These are phyloP conservation scores for Mohoua ochrocephala DNA, from an alignment of 2,113 vertebrate species.

Conservation along the genomic window DNA sequence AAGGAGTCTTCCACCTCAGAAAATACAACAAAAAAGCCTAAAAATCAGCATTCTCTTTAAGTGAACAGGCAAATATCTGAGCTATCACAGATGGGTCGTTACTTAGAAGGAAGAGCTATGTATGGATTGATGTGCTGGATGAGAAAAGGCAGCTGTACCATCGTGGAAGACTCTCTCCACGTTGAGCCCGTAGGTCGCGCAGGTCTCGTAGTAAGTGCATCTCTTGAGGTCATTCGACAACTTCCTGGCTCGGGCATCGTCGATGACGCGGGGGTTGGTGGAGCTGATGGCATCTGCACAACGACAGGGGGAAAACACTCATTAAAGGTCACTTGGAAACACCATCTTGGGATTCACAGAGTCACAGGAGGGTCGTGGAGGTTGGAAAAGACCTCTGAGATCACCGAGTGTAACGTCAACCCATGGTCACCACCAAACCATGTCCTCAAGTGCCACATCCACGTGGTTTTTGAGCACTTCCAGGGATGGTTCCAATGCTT, in stretches of 20 bases:
- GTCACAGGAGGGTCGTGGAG: rapidly evolving
- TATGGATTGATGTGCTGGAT: neutral
- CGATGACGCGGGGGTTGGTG: constrained; percentile 90
- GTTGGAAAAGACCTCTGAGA: neutral
- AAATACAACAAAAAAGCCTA: neutral
- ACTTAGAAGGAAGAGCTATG: neutral
- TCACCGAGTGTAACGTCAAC: rapidly evolving
- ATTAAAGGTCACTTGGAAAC: neutral
- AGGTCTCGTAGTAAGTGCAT: constrained; percentile 98
- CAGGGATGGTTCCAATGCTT: neutral
- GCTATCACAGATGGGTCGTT: rapidly evolving
- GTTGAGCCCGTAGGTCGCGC: constrained; percentile 95
- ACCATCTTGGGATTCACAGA: rapidly evolving
- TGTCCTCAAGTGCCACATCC: neutral
- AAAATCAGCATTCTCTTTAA: rapidly evolving
- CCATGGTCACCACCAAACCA: rapidly evolving
- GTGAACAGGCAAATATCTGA: neutral
- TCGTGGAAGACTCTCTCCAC: constrained; percentile 98
- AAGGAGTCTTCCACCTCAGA: neutral
- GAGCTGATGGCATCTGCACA: constrained; percentile 90
- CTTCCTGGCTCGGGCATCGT: constrained; percentile 87
- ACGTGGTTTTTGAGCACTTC: rapidly evolving
- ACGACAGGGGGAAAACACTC: rapidly evolving
- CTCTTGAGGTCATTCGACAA: constrained; percentile 93
- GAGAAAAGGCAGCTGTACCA: constrained; percentile 66